Percentiles rank a stretch among this genome's conserved stretches.
Evolutionary conservation across 2,113 vertebrate genomes (phyloP).

Genomic region (Platycercus adscitus): DNA sequence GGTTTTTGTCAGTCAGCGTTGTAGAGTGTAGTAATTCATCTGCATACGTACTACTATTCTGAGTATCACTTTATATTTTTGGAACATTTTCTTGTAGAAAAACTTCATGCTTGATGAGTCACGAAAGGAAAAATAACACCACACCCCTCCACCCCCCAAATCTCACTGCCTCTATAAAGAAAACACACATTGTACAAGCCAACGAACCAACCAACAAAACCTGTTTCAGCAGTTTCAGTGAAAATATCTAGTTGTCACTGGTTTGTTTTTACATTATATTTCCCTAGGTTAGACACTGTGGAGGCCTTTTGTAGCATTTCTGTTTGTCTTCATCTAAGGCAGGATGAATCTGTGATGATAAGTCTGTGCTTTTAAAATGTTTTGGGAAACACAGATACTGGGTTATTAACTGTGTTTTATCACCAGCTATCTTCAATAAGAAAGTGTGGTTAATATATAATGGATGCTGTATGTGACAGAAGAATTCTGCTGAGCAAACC

Average conservation of each 20-base stretch:
- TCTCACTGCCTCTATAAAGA: conserved; percentile 37
- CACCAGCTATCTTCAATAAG: conserved; percentile 14
- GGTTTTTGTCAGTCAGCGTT: not conserved
- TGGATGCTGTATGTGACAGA: conserved; percentile 34
- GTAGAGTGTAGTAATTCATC: conserved; percentile 29
- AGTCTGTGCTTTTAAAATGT: conserved; percentile 31
- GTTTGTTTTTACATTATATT: conserved; percentile 31
- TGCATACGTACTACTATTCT: conserved; percentile 34
- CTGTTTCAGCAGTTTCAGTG: conserved; percentile 7
- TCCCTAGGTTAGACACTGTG: not conserved
- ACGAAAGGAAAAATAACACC: conserved; percentile 22
- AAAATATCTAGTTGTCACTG: conserved; percentile 27
- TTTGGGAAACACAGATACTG: conserved; percentile 8
- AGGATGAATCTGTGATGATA: conserved; percentile 26
- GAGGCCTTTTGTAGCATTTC: conserved; percentile 2
- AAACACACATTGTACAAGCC: not conserved
- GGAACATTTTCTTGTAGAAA: conserved; percentile 46
- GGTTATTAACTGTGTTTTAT: conserved; percentile 43
- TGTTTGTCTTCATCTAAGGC: conserved; percentile 10
- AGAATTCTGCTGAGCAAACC: conserved; percentile 14
- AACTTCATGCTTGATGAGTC: conserved; percentile 54
- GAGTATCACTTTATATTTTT: conserved; percentile 64
- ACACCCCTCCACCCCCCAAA: not conserved
- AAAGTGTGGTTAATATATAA: conserved; percentile 37
- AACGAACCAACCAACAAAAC: not conserved